phyloP scores from a whole-genome alignment of 2,888 invertebrate species.

The Dryadula phaetusa region DNA sequence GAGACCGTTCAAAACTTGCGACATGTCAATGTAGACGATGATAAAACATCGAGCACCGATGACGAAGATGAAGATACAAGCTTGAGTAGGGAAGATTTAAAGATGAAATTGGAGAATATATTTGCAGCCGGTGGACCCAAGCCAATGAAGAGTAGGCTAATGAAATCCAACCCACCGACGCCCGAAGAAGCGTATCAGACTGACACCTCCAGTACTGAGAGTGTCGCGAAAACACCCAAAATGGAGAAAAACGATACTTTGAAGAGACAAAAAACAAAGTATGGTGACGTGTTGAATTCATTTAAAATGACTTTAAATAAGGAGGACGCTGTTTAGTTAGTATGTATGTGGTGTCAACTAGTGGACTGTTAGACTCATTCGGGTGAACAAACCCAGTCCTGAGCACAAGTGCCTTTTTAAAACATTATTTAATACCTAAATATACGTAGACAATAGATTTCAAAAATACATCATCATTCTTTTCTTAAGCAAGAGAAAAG shows the following conservation, averaged over 20 bases:
- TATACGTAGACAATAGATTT: neutral
- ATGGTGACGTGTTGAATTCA: constrained; percentile 75
- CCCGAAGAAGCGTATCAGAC: constrained; percentile 70
- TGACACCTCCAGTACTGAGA: constrained; percentile 67
- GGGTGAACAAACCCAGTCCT: constrained; percentile 65
- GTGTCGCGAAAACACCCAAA: constrained; percentile 67
- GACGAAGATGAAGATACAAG: constrained; percentile 58
- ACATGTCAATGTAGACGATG: constrained; percentile 56
- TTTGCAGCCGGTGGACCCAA: constrained; percentile 70
- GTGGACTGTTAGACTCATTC: constrained; percentile 39
- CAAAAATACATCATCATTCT: neutral
- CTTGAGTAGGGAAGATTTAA: constrained; percentile 71
- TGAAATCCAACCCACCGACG: constrained; percentile 71
- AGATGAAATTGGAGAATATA: constrained; percentile 72
- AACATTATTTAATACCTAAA: no score
- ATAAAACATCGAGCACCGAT: constrained; percentile 46
- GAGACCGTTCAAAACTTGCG: constrained; percentile 60
- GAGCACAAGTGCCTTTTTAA: constrained; percentile 66
- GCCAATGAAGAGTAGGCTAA: constrained; percentile 63
- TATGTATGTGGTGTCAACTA: neutral
- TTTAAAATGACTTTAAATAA: constrained; percentile 69
- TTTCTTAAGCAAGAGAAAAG: no score
- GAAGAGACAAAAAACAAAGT: constrained; percentile 73
- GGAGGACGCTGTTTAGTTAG: constrained; percentile 65
- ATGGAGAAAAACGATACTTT: constrained; percentile 77